Evolutionary conservation across 2,797 vertebrate species (phyloP).

Genomic region (Darevskia mixta): DNA sequence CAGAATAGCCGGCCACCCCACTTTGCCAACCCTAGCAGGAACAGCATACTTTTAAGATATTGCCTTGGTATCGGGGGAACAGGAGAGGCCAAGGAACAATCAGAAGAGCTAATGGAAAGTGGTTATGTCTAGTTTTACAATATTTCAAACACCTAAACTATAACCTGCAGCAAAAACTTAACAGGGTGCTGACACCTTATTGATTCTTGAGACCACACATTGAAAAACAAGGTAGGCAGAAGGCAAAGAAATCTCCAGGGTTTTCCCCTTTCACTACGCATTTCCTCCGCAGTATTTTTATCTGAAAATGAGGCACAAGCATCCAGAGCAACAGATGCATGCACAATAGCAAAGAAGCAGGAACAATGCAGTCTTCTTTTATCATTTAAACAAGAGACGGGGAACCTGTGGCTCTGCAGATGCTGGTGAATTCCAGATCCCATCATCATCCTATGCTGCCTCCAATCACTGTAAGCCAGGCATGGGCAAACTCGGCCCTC

Average conservation of each 20-base stretch:
- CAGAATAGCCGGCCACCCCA: neutral
- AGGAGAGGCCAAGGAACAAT: slow-evolving; percentile 47
- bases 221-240: slow-evolving; percentile 55
- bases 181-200: slow-evolving; percentile 59
- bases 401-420: too few species aligned
- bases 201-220: slow-evolving; percentile 57
- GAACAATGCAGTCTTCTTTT: neutral
- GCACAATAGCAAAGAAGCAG: neutral
- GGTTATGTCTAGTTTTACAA: slow-evolving; percentile 57
- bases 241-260: slow-evolving; percentile 28
- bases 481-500: too few species aligned
- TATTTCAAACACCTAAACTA: slow-evolving; percentile 62
- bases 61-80: slow-evolving; percentile 56
- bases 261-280: slow-evolving; percentile 21
- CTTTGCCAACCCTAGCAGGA: slow-evolving; percentile 42
- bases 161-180: slow-evolving; percentile 69
- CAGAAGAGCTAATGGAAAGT: slow-evolving; percentile 60
- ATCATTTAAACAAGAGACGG: neutral
- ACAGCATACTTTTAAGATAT: slow-evolving; percentile 47
- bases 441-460: neutral
- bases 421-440: too few species aligned
- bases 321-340: neutral
- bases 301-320: slow-evolving; percentile 10
- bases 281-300: slow-evolving; percentile 19
- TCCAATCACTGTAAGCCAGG: neutral